Percentiles rank a stretch among this genome's conserved stretches.
These are phyloP conservation scores for Leucania comma DNA, from an alignment of 2,888 invertebrate genomes.

Conservation along the genomic window DNA sequence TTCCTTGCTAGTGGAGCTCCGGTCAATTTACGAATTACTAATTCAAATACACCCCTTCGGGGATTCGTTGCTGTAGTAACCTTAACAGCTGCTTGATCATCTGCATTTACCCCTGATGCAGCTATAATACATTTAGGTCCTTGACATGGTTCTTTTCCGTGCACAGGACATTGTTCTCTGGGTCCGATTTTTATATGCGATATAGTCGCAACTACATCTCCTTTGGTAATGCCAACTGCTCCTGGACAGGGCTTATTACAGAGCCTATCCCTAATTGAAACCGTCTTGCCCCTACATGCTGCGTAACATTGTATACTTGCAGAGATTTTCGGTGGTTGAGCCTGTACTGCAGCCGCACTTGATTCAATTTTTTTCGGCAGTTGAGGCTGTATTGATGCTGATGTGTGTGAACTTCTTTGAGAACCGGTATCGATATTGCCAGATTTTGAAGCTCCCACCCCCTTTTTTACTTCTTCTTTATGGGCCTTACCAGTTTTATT, in stretches of 20 bases:
- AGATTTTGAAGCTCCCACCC: constrained; percentile 75
- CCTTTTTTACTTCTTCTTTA: constrained; percentile 67
- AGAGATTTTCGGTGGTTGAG: constrained; percentile 51
- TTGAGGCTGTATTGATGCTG: constrained; percentile 22
- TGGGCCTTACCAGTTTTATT: constrained; percentile 72
- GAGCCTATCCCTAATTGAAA: constrained; percentile 76
- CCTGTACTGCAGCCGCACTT: constrained; percentile 56
- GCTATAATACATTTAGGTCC: constrained; percentile 81
- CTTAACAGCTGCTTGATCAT: constrained; percentile 79
- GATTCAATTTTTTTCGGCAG: neutral
- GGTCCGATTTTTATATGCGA: constrained; percentile 84
- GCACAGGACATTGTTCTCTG: constrained; percentile 77
- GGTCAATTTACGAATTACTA: constrained; percentile 82
- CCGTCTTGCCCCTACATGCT: constrained; percentile 65
- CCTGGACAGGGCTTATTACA: constrained; percentile 75
- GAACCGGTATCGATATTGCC: constrained; percentile 10
- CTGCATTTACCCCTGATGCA: constrained; percentile 66
- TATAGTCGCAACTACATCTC: constrained; percentile 80
- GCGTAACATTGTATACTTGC: constrained; percentile 70
- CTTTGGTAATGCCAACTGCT: constrained; percentile 64
- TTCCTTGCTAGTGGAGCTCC: constrained; percentile 86
- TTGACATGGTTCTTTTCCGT: constrained; percentile 79
- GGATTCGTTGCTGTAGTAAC: constrained; percentile 81
- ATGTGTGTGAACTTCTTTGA: neutral
- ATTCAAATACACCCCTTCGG: constrained; percentile 85